Evolutionary conservation across 2,797 vertebrate genomes (phyloP), one percentile per base, ranked within the genome.

Genomic region (Sebastes kiyomatsui): DNA sequence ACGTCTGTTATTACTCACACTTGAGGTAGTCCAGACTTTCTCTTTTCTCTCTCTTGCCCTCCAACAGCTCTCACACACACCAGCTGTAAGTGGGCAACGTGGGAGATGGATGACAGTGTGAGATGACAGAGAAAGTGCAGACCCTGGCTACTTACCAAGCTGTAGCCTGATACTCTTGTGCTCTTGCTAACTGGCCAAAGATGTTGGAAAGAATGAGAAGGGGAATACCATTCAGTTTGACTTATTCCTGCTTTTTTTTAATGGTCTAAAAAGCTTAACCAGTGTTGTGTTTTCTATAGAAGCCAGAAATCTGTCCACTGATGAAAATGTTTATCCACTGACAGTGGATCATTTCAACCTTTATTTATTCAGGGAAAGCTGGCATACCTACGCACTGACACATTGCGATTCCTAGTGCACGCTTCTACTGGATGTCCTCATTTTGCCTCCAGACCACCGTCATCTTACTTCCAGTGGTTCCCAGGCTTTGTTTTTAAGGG

Each of bases 1-100:
- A 30, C 25, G 6, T 85, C 81, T 92, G 87, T 78, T 90, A 87
- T 68, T 81, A 52, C 67, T 93, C 86, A 86, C 71, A 58, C 71
- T 69, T 82, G 89, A 93, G 56, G 32, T n/a, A 76, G 76, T 76
- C 73, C 91, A 92, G 88, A 69, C 69, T 78, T 62, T 64, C 30
- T 59, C 56, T 66, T 42, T 25, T 75, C 38, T 75, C 52, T 77
- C 56, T 62, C n/a, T 82, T 38, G 25, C 72, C 60, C 65, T 75
- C 61, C 33, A 59, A 59, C 35, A 83, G n/a, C 60, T 61, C 52
- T 23, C 59, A 35, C 69, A 80, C 52, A 61, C 67, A 61, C 60
- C 68, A 81, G 82, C 82, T 84, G 68, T 75, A 66, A 83, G 81
- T 77, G 75, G 73, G 77, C 38, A 82, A 55, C 64, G 4, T 49